Percentiles rank a stretch among this genome's conserved stretches.
Evolutionary conservation across 2,888 invertebrate genomes (phyloP).

Genomic region (Maniola hyperantus): DNA sequence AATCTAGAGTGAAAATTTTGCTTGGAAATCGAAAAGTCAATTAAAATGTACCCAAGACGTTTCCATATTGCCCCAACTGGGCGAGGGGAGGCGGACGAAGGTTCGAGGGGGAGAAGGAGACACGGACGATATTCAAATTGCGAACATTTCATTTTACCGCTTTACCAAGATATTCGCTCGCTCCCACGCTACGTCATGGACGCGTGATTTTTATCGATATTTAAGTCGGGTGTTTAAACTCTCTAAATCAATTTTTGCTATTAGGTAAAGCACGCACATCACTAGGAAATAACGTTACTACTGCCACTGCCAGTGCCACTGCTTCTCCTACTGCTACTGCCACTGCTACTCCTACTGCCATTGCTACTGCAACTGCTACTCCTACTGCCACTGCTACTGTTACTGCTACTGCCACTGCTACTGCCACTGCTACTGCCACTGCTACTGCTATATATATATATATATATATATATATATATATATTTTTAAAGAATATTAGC

Average conservation of each 20-base stretch:
- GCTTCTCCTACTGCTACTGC: no score
- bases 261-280: constrained; percentile 1
- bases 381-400: no score
- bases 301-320: no score
- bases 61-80: constrained; percentile 11
- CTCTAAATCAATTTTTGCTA: background rate
- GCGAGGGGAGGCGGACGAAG: constrained; percentile 7
- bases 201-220: constrained; percentile 14
- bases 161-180: constrained; percentile 79
- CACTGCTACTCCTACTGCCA: no score
- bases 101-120: constrained; percentile 36
- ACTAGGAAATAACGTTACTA: no score
- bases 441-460: no score
- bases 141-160: constrained; percentile 83
- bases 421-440: no score
- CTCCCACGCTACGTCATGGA: constrained; percentile 68
- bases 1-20: background rate
- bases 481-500: no score
- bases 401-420: no score
- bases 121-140: constrained; percentile 77
- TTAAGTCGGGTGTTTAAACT: no score
- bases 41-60: constrained; percentile 28
- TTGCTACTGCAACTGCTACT: no score
- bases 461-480: no score
- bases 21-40: constrained; percentile 20